Evolutionary conservation across 2,113 vertebrate species (phyloP), one percentile per base, ranked within the genome.

Genomic region (Marmota flaviventris): DNA sequence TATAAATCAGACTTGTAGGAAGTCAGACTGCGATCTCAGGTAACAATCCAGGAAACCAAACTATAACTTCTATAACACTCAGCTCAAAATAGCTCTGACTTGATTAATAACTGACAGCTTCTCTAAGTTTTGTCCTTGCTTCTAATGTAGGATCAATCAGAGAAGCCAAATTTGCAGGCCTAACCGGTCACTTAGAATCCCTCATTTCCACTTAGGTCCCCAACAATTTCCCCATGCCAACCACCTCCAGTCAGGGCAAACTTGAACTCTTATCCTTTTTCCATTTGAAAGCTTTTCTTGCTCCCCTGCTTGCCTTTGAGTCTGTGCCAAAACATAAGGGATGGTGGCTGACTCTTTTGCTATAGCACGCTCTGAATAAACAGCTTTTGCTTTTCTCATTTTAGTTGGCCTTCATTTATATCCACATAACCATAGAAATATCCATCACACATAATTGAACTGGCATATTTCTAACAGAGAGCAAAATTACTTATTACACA

Each of bases 381-480:
- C 53, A 78, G 5, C 73, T 78, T 93, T 51, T 73, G 27, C 10
- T 96, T 83, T 93, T n/a, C 22, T 65, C 34, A 73, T 85, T 89
- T 78, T 92, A 42, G 10, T 77, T 82, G 39, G 8, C 75, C 13
- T 91, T 88, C 37, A n/a, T 90, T 86, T 88, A 63, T 85, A 75
- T 91, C 51, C 73, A 56, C 7, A n/a, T 78, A 89, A 67, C 14
- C 5, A 58, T 67, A 85, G 78, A 25, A 86, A 75, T 83, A 91
- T 53, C 5, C 20, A 16, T 61, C 14, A 56, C 63, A 56, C 48
- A 42, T 73, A 85, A 61, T 20, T 24, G 9, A 92, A 92, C n/a
- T 76, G 92, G 12, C 88, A 18, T 51, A 34, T 65, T 82, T n/a
- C 14, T 73, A 78, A 89, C 14, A 72, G 51, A 45, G 45, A 58